A percentile compares a stretch with the other conserved stretches of the same genome.
phyloP scores from a whole-genome alignment of 64 coral and sea anemone species.

The Exaiptasia diaphana region DNA sequence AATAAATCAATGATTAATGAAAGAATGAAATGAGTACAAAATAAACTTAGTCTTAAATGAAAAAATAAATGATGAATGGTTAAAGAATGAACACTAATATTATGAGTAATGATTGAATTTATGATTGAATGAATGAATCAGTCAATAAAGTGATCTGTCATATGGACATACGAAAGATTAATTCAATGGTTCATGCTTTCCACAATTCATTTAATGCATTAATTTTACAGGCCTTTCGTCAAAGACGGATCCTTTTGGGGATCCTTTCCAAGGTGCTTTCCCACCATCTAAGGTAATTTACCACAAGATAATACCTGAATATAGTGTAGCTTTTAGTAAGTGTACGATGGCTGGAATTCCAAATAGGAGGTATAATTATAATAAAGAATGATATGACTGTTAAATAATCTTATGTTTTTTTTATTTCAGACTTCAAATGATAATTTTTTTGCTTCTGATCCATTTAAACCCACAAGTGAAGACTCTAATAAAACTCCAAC shows the following conservation, averaged over 20 bases:
- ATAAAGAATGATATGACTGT: too few species aligned
- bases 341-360: background rate
- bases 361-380: background rate
- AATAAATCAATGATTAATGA: background rate
- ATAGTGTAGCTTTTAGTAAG: background rate
- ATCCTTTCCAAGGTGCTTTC: slow-evolving; percentile 82
- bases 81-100: too few species aligned
- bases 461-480: slow-evolving; percentile 74
- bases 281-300: slow-evolving; percentile 62
- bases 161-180: background rate
- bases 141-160: too few species aligned
- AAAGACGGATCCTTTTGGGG: slow-evolving; percentile 81
- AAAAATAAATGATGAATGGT: too few species aligned
- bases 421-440: slow-evolving; percentile 50
- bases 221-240: slow-evolving; percentile 56
- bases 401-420: too few species aligned
- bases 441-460: slow-evolving; percentile 86
- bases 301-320: background rate
- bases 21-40: background rate
- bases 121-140: too few species aligned
- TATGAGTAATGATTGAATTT: too few species aligned
- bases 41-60: too few species aligned
- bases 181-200: too few species aligned
- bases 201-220: background rate
- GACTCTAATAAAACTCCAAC: slow-evolving; percentile 64